A percentile compares a stretch with the other conserved stretches of the same genome.
These are phyloP conservation scores for Alethe diademata DNA, from an alignment of 2,113 vertebrate species.

Conservation along the genomic window DNA sequence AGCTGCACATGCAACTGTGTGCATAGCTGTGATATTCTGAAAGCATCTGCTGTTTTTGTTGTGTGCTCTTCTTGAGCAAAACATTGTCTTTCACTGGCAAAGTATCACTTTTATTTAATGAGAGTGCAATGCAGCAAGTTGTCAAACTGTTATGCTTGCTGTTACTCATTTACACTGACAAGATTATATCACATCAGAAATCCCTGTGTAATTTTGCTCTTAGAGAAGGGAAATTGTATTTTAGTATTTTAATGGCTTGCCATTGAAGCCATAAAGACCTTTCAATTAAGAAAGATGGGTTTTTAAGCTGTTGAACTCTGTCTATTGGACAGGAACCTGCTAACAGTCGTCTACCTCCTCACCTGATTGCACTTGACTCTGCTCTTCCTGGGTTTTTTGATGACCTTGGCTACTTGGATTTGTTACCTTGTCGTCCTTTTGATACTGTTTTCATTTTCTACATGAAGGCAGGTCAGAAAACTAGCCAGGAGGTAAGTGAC, in stretches of 20 bases:
- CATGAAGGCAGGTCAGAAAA: constrained; percentile 93
- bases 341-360: constrained; percentile 96
- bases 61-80: not conserved
- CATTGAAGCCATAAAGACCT: not conserved
- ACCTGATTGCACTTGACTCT: constrained; percentile 93
- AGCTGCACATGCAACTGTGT: not conserved
- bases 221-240: not conserved
- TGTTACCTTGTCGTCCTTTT: constrained; percentile 92
- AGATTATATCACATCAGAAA: not conserved
- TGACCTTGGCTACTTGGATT: constrained; percentile 92
- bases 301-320: not conserved
- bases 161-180: not conserved
- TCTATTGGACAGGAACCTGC: constrained; percentile 82
- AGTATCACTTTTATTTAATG: not conserved
- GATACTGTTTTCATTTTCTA: constrained; percentile 98
- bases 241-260: not conserved
- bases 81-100: not conserved
- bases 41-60: not conserved
- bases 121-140: not conserved
- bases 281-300: not conserved
- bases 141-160: not conserved
- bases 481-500: constrained; percentile 85
- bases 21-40: not conserved
- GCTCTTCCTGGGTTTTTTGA: constrained; percentile 92
- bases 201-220: not conserved